Conservation (phyloP, 2,888 invertebrate species). For the Caenorhabditis virilis region DNA sequence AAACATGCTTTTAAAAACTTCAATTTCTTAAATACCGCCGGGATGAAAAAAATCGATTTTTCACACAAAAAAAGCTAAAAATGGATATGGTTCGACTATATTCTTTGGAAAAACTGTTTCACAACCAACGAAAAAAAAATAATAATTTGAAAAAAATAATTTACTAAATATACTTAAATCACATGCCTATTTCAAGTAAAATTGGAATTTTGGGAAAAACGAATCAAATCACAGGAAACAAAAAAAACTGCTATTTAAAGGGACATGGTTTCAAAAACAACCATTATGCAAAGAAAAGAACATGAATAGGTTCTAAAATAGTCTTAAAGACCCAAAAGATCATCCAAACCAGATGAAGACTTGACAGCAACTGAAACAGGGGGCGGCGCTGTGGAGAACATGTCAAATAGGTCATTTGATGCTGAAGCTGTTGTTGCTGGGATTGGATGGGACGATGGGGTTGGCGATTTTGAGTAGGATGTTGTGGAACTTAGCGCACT, state of each 20-base stretch:
- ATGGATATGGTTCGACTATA: neutral
- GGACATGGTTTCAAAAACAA: conserved; percentile 6
- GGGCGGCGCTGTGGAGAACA: conserved; percentile 32
- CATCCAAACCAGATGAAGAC: conserved; percentile 34
- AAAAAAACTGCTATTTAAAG: conserved; percentile 21
- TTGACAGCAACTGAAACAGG: conserved; percentile 26
- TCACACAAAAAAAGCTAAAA: no score
- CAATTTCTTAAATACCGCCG: no score
- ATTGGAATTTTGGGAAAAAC: conserved; percentile 12
- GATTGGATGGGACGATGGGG: neutral
- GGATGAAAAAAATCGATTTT: no score
- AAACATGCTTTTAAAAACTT: neutral
- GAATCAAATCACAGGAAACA: conserved; percentile 5
- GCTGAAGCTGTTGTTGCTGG: conserved; percentile 4
- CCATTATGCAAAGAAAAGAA: neutral
- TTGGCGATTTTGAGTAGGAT: neutral
- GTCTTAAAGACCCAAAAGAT: conserved; percentile 35
- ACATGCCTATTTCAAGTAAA: no score
- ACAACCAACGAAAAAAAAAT: neutral
- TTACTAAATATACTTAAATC: no score
- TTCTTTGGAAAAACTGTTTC: neutral
- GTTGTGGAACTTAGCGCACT: conserved; percentile 20
- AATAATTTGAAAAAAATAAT: neutral
- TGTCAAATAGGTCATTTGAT: conserved; percentile 33
- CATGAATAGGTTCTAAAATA: neutral